phyloP scores from a whole-genome alignment of 1,140 invertebrate species.

The Trichoplusia ni region DNA sequence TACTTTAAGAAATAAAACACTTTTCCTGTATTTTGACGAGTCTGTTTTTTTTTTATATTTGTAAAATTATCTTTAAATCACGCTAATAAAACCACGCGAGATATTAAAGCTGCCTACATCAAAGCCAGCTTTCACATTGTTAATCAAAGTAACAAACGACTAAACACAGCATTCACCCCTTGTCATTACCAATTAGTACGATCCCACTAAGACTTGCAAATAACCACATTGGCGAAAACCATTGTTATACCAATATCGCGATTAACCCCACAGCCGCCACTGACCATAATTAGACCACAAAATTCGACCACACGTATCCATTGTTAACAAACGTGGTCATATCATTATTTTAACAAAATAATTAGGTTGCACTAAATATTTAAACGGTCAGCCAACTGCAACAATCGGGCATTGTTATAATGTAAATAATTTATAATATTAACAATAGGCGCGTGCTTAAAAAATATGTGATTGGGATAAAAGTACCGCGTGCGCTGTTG shows the following conservation, averaged over 20 bases:
- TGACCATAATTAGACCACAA: conserved; percentile 44
- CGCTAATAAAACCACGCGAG: too few relatives aligned
- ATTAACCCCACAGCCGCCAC: conserved; percentile 18
- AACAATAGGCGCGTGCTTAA: conserved; percentile 63
- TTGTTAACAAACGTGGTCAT: conserved; percentile 37
- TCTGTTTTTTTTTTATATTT: too few relatives aligned
- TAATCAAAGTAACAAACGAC: too few relatives aligned
- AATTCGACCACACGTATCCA: conserved; percentile 35
- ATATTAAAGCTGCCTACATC: too few relatives aligned
- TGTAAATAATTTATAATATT: conserved; percentile 53
- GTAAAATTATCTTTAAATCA: too few relatives aligned
- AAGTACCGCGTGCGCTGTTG: conserved; percentile 36
- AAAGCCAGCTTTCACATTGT: too few relatives aligned
- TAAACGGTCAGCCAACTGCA: conserved; percentile 60
- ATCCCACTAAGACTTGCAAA: neutral
- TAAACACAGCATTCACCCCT: too few relatives aligned
- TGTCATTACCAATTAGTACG: neutral
- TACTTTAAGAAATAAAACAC: too few relatives aligned
- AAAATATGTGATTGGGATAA: conserved; percentile 54
- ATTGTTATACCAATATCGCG: conserved; percentile 19
- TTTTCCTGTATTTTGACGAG: too few relatives aligned
- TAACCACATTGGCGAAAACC: neutral
- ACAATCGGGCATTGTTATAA: conserved; percentile 58
- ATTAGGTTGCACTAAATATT: conserved; percentile 55
- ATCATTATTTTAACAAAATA: conserved; percentile 67